phyloP scores from a whole-genome alignment of 2,888 invertebrate genomes.

The Tipula lateralis region DNA sequence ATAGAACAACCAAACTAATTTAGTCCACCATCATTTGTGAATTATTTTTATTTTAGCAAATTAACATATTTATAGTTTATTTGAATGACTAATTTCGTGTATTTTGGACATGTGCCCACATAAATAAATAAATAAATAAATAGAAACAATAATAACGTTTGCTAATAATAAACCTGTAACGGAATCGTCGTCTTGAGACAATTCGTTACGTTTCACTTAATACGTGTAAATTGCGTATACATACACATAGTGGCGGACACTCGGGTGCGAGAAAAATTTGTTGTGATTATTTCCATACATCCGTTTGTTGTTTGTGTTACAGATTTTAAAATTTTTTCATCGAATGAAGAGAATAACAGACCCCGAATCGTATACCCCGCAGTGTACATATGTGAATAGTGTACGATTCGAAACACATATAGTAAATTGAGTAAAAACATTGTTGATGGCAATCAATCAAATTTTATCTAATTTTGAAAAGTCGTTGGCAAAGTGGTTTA shows the following conservation, averaged over 20 bases:
- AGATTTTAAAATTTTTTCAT: background rate
- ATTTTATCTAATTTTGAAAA: background rate
- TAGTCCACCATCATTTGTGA: background rate
- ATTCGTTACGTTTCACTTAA: background rate
- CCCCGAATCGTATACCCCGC: background rate
- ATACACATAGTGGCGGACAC: slow-evolving; percentile 31
- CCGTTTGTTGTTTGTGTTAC: background rate
- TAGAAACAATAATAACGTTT: background rate
- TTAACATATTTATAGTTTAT: slow-evolving; percentile 24
- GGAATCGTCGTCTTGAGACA: background rate
- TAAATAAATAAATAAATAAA: background rate
- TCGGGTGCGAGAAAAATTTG: slow-evolving; percentile 26
- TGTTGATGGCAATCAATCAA: slow-evolving; percentile 24
- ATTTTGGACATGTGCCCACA: background rate
- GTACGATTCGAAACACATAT: background rate
- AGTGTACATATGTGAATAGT: background rate
- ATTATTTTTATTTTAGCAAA: slow-evolving; percentile 4
- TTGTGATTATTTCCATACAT: slow-evolving; percentile 11
- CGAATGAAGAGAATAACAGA: background rate
- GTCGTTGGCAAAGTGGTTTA: background rate
- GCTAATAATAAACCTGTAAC: slow-evolving; percentile 11
- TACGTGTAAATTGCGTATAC: background rate
- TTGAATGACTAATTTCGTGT: background rate
- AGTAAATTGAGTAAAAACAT: background rate
- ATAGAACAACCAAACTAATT: background rate